Evolutionary conservation across 2,888 invertebrate genomes (phyloP), one percentile per base, ranked within the genome.

Genomic region (Lucinisca nassula): DNA sequence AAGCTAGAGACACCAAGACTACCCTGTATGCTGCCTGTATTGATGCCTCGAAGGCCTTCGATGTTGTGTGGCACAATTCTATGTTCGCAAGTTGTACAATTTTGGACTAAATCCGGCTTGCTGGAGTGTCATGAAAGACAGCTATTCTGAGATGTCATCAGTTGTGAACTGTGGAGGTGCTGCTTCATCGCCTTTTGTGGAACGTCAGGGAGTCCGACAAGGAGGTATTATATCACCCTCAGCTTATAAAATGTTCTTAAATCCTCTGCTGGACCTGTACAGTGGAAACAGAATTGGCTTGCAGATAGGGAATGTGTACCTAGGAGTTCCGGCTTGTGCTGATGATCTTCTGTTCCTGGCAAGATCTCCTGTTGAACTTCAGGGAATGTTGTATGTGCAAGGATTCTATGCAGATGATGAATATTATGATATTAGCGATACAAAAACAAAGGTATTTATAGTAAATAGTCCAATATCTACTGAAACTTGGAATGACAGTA

Each of bases 11-110:
- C 49, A 21, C 27, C 2, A 45, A 70, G 8, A 24, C n/a, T 14
- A 67, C 79, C 27, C 3, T 79, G 40, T 40, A 40, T 49, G 24
- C 37, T 32, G 79, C 45, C 27, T 70, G 70, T 51, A 70, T 79
- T 30, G 51, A 70, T 79, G 79, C 79, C 14, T 35, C 17, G 21
- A 79, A 79, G 32, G 79, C 79, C 10, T 79, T 79, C 35, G 79
- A 79, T 51, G 72, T 79, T 1, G 51, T 79, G 10, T 51, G 51
- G 51, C 8, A 51, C 21, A 51, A 51, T 12, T 51, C 51, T n/a
- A 12, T 51, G 12, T 51, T 4, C 51, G 51, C 8, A 51, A 51
- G 51, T 51, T 51, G 51, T 51, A 51, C 21, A 51, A 21, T 51
- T n/a, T 51, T 17, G 51, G 51, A 51, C 51, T 51, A 4, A 51